Base-by-base conservation (phyloP, 2,113 vertebrate genomes). In the Xenopus laevis region DNA sequence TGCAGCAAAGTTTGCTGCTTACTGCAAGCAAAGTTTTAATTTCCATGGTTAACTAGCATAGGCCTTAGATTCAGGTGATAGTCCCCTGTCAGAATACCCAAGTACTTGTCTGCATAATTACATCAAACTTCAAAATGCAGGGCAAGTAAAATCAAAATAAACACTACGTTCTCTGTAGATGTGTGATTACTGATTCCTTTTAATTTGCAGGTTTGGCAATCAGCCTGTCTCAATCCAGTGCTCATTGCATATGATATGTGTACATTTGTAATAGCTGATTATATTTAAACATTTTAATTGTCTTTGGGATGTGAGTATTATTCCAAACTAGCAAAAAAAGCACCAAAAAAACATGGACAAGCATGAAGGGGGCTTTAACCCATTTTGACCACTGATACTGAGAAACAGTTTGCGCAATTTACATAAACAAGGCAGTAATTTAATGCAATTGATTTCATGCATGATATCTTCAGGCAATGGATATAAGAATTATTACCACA, bases 21-120 rank as follows among this genome's bases (percentile, higher is more conserved):
- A 13, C 12, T 65, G 17, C 53, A 27, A 11, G 12, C n/a, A 20
- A n/a, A 15, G 52, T 65, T 60, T 66, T 59, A 2, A 67, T 74
- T 27, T 60, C 52, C 64, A 74, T 58, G 55, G 55, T 7, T 27
- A 47, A 74, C 18, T 21, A 74, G 23, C 10, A 50, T 63, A 72
- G 47, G 47, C 18, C 50, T 65, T 59, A 47, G 33, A 59, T 74
- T 52, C 6, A 74, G 8, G 30, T 6, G 64, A 67, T 74, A 66
- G 63, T 74, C 63, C 67, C 50, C 64, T 74, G 64, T 74, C 72
- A 74, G 58, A 74, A 74, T 64, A 67, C 23, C 52, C 12, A 50
- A 46, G 13, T 59, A 9, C 63, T 16, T 18, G 46, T 74, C 21
- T 67, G 64, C 16, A 47, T 74, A 74, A 74, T 74, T 27, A 74